Evolutionary conservation across 35 echinoderm and acorn worm species (phyloP).

Genomic region (Nesometra sesokonis): DNA sequence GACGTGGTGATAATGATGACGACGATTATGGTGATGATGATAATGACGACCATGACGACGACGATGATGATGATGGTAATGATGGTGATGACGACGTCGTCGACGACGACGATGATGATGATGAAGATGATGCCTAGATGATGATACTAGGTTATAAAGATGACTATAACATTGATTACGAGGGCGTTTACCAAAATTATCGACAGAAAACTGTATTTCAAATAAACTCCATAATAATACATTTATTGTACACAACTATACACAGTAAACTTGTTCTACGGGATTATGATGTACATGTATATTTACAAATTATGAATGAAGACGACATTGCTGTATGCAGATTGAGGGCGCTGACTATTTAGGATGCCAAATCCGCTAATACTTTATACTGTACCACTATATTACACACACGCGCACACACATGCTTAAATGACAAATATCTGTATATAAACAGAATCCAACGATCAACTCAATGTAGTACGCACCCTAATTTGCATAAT

Average conservation of each 20-base stretch:
- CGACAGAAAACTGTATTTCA: background rate
- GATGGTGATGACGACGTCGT: too few species aligned
- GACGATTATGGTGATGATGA: too few species aligned
- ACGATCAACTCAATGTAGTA: background rate
- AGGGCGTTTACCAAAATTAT: too few species aligned
- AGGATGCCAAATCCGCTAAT: background rate
- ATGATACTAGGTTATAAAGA: too few species aligned
- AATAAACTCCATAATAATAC: constrained; percentile 1
- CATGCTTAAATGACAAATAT: background rate
- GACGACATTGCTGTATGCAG: background rate
- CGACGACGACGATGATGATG: too few species aligned
- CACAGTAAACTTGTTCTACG: background rate
- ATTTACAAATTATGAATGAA: background rate
- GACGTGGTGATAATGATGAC: too few species aligned
- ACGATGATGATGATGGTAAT: too few species aligned
- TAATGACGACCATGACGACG: too few species aligned
- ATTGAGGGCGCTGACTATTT: background rate
- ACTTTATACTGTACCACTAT: background rate
- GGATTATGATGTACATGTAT: background rate
- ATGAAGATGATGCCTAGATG: too few species aligned
- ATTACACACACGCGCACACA: background rate
- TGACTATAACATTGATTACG: too few species aligned
- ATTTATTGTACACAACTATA: background rate
- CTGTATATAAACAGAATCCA: background rate
- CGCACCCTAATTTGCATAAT: background rate